phyloP scores from a whole-genome alignment of 2,888 invertebrate genomes.

The Melanargia galathea region DNA sequence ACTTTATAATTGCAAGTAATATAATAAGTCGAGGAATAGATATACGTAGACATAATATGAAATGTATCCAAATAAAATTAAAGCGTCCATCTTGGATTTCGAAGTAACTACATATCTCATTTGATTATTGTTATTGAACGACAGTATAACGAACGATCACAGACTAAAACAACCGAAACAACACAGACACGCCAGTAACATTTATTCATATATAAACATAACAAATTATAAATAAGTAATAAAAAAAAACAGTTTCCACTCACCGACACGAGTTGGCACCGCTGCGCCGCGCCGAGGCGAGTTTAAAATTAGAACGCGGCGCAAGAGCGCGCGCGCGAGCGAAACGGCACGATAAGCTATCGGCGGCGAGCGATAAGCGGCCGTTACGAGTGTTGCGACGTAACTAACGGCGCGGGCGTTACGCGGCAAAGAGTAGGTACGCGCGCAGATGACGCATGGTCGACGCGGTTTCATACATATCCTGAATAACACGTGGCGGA shows the following conservation, averaged over 20 bases:
- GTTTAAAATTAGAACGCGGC: conserved; percentile 34
- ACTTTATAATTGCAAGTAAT: not conserved
- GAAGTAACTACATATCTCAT: too few relatives aligned
- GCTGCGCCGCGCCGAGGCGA: conserved; percentile 22
- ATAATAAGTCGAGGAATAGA: conserved; percentile 11
- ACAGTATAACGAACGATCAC: too few relatives aligned
- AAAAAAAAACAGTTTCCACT: conserved; percentile 19
- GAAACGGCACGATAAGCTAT: conserved; percentile 40
- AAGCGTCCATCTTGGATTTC: too few relatives aligned
- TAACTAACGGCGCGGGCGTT: conserved; percentile 42
- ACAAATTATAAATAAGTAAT: conserved; percentile 14
- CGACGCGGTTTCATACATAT: not conserved
- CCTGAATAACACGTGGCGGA: conserved; percentile 7
- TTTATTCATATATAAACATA: not conserved
- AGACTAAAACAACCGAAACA: not conserved
- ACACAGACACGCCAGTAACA: not conserved
- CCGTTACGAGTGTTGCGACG: conserved; percentile 38
- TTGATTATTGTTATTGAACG: too few relatives aligned
- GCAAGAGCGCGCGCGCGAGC: conserved; percentile 33
- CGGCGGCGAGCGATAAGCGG: conserved; percentile 40
- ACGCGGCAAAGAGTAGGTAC: conserved; percentile 36
- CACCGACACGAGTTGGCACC: conserved; percentile 18
- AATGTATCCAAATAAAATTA: too few relatives aligned
- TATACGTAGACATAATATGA: too few relatives aligned
- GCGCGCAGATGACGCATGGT: conserved; percentile 31